phyloP scores from a whole-genome alignment of 2,797 vertebrate genomes.

The Adrianichthys oophorus region DNA sequence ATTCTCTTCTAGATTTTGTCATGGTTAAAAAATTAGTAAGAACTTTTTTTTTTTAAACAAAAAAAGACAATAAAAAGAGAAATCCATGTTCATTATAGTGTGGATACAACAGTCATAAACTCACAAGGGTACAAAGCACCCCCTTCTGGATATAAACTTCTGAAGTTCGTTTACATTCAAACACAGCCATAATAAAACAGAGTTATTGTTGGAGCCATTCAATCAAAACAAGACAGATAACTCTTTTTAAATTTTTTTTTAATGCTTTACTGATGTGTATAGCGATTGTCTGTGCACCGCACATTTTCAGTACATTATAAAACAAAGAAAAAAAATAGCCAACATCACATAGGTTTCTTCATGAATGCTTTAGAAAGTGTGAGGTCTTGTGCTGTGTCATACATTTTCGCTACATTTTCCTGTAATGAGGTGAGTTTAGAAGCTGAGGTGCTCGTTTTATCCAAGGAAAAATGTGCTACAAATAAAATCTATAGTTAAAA shows the following conservation, averaged over 20 bases:
- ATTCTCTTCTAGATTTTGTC: no score
- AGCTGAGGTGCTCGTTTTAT: constrained; percentile 40
- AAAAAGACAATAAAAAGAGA: no score
- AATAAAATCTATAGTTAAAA: not conserved
- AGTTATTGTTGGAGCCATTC: not conserved
- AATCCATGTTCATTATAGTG: no score
- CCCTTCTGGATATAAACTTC: constrained; percentile 45
- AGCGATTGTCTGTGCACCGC: constrained; percentile 82
- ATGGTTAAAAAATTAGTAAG: no score
- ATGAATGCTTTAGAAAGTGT: constrained; percentile 65
- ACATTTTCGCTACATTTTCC: constrained; percentile 50
- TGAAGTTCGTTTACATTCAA: no score
- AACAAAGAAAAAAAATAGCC: constrained; percentile 61
- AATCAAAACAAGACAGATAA: not conserved
- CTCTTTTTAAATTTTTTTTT: constrained; percentile 23
- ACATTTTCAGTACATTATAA: constrained; percentile 69
- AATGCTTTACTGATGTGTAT: constrained; percentile 80
- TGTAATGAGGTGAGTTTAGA: constrained; percentile 38
- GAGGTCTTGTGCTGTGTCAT: constrained; percentile 59
- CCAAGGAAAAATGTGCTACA: constrained; percentile 17
- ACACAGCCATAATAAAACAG: not conserved
- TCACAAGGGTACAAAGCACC: constrained; percentile 35
- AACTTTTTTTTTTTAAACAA: no score
- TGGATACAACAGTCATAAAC: no score
- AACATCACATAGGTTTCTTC: constrained; percentile 50